Evolutionary conservation across 2,113 vertebrate genomes (phyloP).

Genomic region (Talpa occidentalis): DNA sequence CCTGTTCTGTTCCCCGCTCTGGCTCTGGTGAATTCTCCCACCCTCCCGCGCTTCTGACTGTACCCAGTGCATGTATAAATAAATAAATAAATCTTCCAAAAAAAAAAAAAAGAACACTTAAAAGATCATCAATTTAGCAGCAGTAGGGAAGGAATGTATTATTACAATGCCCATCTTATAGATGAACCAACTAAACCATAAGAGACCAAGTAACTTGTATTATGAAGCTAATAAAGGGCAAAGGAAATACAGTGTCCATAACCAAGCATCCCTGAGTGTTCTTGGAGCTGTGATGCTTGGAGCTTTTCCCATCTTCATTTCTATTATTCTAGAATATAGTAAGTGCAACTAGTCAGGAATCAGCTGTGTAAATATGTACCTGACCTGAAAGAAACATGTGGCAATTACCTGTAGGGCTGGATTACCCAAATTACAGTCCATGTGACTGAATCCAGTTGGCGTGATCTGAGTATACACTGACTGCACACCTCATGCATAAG

Average conservation of each 20-base stretch:
- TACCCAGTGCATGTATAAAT: too few species aligned
- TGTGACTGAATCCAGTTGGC: not conserved
- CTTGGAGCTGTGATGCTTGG: not conserved
- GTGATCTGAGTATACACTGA: not conserved
- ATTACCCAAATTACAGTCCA: not conserved
- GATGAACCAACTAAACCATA: not conserved
- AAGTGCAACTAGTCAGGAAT: not conserved
- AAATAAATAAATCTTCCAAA: too few species aligned
- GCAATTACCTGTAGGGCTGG: not conserved
- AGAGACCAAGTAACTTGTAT: slow-evolving; percentile 21
- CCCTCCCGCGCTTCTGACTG: too few species aligned
- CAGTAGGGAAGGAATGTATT: not conserved
- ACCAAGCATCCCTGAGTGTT: not conserved
- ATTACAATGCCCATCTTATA: slow-evolving; percentile 25
- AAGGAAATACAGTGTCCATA: not conserved
- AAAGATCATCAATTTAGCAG: not conserved
- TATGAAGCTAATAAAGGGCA: not conserved
- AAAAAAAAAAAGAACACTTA: not conserved
- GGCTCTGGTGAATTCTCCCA: too few species aligned
- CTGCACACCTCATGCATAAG: not conserved
- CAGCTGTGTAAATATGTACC: not conserved
- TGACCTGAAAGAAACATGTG: slow-evolving; percentile 15
- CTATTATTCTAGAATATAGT: not conserved
- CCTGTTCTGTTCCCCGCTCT: too few species aligned
- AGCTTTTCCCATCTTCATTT: slow-evolving; percentile 24